These are phyloP conservation scores for Phyllotis vaccarum DNA, from an alignment of 2,797 vertebrate genomes.

Conservation along the genomic window DNA sequence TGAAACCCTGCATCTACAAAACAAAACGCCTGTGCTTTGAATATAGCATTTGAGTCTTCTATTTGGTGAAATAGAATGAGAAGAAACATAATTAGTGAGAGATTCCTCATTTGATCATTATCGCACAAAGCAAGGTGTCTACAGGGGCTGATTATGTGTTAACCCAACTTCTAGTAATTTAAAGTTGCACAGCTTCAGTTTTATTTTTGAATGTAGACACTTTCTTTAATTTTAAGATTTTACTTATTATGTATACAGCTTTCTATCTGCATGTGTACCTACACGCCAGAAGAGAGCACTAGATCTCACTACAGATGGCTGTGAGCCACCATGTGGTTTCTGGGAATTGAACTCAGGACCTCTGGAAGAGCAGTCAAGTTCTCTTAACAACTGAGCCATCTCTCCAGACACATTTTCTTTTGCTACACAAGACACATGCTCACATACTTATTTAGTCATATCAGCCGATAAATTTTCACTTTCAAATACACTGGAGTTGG, in stretches of 20 bases:
- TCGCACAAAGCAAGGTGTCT: not conserved
- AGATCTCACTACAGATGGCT: too few relatives aligned
- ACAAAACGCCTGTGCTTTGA: not conserved
- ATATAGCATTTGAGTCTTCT: conserved; percentile 37
- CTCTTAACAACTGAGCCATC: too few relatives aligned
- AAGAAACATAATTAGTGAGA: conserved; percentile 48
- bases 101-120: not conserved
- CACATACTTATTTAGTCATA: not conserved
- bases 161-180: not conserved
- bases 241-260: too few relatives aligned
- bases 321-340: too few relatives aligned
- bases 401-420: conserved; percentile 5
- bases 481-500: conserved; percentile 26
- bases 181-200: not conserved
- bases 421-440: not conserved
- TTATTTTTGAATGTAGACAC: not conserved
- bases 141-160: not conserved
- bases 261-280: too few relatives aligned
- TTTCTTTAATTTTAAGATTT: too few relatives aligned
- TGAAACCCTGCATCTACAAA: not conserved
- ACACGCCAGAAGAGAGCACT: too few relatives aligned
- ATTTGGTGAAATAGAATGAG: conserved; percentile 42
- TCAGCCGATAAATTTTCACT: conserved; percentile 6
- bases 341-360: too few relatives aligned
- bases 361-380: too few relatives aligned